phyloP scores from a whole-genome alignment of 2,888 invertebrate species.

The Ichneumon xanthorius region DNA sequence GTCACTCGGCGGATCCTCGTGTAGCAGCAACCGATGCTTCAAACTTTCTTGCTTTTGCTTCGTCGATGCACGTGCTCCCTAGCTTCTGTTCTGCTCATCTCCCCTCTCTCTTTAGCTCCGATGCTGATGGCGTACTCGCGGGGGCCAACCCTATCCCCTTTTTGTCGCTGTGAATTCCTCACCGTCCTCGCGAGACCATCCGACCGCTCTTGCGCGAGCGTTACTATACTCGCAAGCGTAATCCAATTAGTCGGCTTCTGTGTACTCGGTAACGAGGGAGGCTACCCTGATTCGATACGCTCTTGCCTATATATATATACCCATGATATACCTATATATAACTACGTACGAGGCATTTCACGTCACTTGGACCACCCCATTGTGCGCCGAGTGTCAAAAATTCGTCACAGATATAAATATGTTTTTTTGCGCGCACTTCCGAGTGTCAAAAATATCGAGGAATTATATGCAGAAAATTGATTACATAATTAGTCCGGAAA shows the following conservation, averaged over 20 bases:
- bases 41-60: constrained; percentile 23
- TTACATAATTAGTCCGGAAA: neutral
- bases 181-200: constrained; percentile 22
- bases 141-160: constrained; percentile 51
- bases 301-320: constrained; percentile 25
- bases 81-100: constrained; percentile 19
- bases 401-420: neutral
- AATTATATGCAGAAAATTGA: neutral
- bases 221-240: constrained; percentile 72
- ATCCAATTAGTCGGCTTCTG: constrained; percentile 78
- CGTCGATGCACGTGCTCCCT: constrained; percentile 34
- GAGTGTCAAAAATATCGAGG: neutral
- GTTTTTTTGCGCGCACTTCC: neutral
- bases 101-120: constrained; percentile 16
- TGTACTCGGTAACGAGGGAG: constrained; percentile 64
- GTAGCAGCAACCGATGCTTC: constrained; percentile 3
- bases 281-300: constrained; percentile 53
- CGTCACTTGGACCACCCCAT: neutral
- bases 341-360: neutral
- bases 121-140: constrained; percentile 41
- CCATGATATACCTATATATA: constrained; percentile 1
- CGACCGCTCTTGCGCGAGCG: constrained; percentile 31
- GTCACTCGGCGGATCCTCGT: constrained; percentile 37
- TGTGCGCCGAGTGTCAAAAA: neutral
- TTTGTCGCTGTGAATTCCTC: constrained; percentile 60